Evolutionary conservation across 2,888 invertebrate genomes (phyloP).

Genomic region (Chorisops tibialis): DNA sequence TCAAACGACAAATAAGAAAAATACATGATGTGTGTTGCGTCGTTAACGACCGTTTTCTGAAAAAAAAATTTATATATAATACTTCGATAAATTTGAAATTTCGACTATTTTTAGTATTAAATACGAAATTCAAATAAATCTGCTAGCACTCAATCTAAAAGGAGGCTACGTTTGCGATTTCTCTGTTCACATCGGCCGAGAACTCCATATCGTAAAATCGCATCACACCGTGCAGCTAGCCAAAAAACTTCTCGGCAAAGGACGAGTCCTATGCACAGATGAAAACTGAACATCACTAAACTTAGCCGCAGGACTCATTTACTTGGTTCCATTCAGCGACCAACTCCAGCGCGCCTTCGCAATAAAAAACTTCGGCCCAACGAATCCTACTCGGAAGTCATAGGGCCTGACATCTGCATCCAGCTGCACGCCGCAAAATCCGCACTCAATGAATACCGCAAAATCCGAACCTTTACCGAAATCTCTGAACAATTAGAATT

Average conservation of each 20-base stretch:
- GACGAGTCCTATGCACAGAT: not conserved
- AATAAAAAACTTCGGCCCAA: not conserved
- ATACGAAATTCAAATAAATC: too few species aligned
- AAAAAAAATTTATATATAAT: too few species aligned
- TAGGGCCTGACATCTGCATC: not conserved
- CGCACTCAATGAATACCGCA: not conserved
- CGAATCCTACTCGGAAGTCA: not conserved
- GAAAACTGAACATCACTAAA: slow-evolving; percentile 1
- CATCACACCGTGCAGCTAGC: not conserved
- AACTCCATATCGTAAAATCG: not conserved
- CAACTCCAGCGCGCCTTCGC: not conserved
- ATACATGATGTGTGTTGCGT: too few species aligned
- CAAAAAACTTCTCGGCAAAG: not conserved
- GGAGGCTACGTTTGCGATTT: slow-evolving; percentile 13
- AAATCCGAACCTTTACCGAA: not conserved
- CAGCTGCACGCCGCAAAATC: not conserved
- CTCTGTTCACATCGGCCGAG: not conserved
- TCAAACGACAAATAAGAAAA: too few species aligned
- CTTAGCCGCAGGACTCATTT: slow-evolving; percentile 10
- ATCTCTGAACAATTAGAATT: not conserved
- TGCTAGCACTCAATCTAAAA: not conserved
- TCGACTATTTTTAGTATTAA: too few species aligned
- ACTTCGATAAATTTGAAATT: too few species aligned
- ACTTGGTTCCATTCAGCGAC: not conserved
- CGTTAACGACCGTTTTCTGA: too few species aligned